Evolutionary conservation across 2,113 vertebrate genomes (phyloP).

Genomic region (Phyllostomus discolor): DNA sequence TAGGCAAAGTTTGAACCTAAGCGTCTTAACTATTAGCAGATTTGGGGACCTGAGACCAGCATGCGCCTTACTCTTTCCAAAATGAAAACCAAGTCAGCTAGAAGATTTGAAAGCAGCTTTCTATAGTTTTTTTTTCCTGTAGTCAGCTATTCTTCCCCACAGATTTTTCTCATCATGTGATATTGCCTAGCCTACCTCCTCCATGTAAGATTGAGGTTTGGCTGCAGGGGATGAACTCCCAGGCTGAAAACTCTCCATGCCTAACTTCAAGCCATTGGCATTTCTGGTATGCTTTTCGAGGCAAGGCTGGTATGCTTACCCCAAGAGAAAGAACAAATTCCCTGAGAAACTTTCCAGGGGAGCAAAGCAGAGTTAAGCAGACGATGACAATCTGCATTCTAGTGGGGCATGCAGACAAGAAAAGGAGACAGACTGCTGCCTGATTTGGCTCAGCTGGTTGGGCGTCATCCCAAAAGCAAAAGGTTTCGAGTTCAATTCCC

Average conservation of each 20-base stretch:
- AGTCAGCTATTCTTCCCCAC: slow-evolving; percentile 46
- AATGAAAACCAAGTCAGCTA: slow-evolving; percentile 32
- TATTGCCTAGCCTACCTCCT: slow-evolving; percentile 46
- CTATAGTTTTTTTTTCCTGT: background rate
- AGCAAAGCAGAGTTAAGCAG: background rate
- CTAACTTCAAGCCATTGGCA: slow-evolving; percentile 68
- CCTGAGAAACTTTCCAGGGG: slow-evolving; percentile 46
- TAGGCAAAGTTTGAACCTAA: slow-evolving; percentile 26
- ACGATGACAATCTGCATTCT: background rate
- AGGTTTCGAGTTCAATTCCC: too few relatives aligned
- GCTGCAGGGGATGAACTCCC: slow-evolving; percentile 53
- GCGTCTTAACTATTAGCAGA: background rate
- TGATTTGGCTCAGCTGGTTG: too few relatives aligned
- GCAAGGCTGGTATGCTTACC: slow-evolving; percentile 63
- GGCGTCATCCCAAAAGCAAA: too few relatives aligned
- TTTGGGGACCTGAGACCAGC: background rate
- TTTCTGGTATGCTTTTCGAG: slow-evolving; percentile 71
- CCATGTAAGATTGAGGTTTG: slow-evolving; percentile 68
- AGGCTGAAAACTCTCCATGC: slow-evolving; percentile 51
- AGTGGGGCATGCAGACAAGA: background rate
- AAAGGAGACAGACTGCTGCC: background rate
- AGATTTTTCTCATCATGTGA: slow-evolving; percentile 50
- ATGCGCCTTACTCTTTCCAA: background rate
- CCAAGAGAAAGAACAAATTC: slow-evolving; percentile 60
- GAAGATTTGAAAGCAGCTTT: background rate